phyloP scores from a whole-genome alignment of 1,140 invertebrate genomes.

The Marisa cornuarietis region DNA sequence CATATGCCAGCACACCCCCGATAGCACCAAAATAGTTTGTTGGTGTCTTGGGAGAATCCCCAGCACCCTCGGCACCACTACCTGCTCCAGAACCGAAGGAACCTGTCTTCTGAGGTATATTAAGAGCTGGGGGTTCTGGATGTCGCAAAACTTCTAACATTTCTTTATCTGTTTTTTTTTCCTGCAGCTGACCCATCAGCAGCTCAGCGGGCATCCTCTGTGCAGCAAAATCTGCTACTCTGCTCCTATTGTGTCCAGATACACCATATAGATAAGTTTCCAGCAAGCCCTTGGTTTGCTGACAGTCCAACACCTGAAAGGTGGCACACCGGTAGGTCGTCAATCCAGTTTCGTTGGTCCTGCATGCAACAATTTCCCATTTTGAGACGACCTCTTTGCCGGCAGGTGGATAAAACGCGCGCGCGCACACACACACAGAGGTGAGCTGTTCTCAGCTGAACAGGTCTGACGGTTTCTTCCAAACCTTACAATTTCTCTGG shows the following conservation, averaged over 20 bases:
- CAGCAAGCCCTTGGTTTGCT: slow-evolving; percentile 74
- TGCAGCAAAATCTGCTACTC: slow-evolving; percentile 80
- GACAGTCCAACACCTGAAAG: slow-evolving; percentile 81
- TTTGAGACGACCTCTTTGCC: no score
- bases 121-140: slow-evolving; percentile 17
- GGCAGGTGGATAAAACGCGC: no score
- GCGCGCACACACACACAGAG: no score
- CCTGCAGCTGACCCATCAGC: slow-evolving; percentile 77
- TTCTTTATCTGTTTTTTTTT: slow-evolving; percentile 68
- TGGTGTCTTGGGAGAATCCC: slow-evolving; percentile 30
- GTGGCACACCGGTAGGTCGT: slow-evolving; percentile 85
- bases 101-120: slow-evolving; percentile 17
- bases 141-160: slow-evolving; percentile 69
- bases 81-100: slow-evolving; percentile 44
- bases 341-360: slow-evolving; percentile 76
- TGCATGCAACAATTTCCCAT: background rate
- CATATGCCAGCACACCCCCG: slow-evolving; percentile 14
- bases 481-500: no score
- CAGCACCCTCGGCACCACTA: slow-evolving; percentile 38
- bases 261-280: slow-evolving; percentile 82
- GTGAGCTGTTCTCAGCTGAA: no score
- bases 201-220: slow-evolving; percentile 89
- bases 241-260: slow-evolving; percentile 84
- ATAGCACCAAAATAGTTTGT: slow-evolving; percentile 26
- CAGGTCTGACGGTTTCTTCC: no score